A percentile compares a stretch with the other conserved stretches of the same genome.
These are phyloP conservation scores for Zoanthus sansibaricus DNA, from an alignment of 92 coral and sea anemone species.

Conservation along the genomic window DNA sequence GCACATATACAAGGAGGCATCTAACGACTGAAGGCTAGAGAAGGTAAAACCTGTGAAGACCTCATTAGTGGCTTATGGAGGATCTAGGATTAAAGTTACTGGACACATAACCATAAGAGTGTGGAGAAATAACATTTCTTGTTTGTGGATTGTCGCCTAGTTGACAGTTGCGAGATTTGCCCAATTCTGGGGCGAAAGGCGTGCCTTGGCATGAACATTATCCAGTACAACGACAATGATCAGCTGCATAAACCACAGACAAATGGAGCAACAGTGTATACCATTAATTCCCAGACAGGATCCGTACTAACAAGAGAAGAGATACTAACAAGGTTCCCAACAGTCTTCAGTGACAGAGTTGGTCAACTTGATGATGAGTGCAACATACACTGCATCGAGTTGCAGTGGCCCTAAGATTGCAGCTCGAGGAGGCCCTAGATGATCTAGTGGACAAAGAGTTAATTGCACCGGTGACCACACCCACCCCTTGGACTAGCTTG, in stretches of 20 bases:
- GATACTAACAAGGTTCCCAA: conserved; percentile 51
- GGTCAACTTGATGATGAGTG: conserved; percentile 54
- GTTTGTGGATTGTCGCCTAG: conserved; percentile 55
- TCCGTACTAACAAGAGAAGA: conserved; percentile 51
- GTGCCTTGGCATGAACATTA: conserved; percentile 73
- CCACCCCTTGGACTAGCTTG: conserved; percentile 26
- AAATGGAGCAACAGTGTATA: conserved; percentile 48
- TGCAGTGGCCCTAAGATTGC: conserved; percentile 40
- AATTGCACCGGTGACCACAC: conserved; percentile 42
- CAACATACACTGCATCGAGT: conserved; percentile 39
- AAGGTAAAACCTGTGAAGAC: conserved; percentile 55
- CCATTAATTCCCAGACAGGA: conserved; percentile 16
- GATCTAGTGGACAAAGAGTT: conserved; percentile 38
- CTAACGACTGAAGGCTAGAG: conserved; percentile 51
- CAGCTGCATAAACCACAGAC: conserved; percentile 54
- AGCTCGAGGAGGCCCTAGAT: conserved; percentile 26
- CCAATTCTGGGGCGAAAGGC: conserved; percentile 80
- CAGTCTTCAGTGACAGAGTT: conserved; percentile 47
- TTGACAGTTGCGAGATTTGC: conserved; percentile 65
- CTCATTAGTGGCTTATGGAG: conserved; percentile 66
- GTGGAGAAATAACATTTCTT: conserved; percentile 49
- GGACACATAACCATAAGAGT: conserved; percentile 51
- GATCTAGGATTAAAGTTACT: conserved; percentile 67
- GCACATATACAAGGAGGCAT: conserved; percentile 68
- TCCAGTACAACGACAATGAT: conserved; percentile 75